These are phyloP conservation scores for Syrmaticus mikado DNA, from an alignment of 2,113 vertebrate species.

Conservation along the genomic window DNA sequence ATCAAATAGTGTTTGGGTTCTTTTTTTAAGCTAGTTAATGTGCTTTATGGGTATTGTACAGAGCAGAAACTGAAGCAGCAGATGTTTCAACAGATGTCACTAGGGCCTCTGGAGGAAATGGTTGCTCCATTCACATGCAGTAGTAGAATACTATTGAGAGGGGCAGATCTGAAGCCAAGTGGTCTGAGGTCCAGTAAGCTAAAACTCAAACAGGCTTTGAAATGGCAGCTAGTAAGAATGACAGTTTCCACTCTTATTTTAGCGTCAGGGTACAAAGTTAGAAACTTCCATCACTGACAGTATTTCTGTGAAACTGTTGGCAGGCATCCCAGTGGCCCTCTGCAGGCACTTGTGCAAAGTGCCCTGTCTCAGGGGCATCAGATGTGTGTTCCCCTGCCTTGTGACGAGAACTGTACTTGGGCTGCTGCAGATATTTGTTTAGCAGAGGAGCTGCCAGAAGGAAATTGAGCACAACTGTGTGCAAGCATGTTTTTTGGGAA, in stretches of 20 bases:
- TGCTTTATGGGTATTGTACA: slow-evolving; percentile 25
- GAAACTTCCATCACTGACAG: background rate
- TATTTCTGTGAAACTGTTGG: background rate
- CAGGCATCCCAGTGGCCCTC: background rate
- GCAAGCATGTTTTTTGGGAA: background rate
- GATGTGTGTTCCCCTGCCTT: background rate
- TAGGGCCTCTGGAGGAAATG: slow-evolving; percentile 49
- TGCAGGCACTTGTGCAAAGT: background rate
- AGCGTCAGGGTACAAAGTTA: background rate
- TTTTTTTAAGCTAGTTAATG: slow-evolving; percentile 28
- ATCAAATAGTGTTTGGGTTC: background rate
- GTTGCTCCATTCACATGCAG: slow-evolving; percentile 1
- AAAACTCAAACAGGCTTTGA: slow-evolving; percentile 7
- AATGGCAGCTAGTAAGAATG: background rate
- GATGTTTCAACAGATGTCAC: slow-evolving; percentile 75
- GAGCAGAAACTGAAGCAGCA: slow-evolving; percentile 63
- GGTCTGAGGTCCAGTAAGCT: slow-evolving; percentile 19
- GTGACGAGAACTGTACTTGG: background rate
- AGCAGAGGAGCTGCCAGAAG: background rate
- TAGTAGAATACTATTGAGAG: slow-evolving; percentile 2
- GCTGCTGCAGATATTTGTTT: background rate
- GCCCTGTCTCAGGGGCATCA: background rate
- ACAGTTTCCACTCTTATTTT: background rate
- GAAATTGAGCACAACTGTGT: background rate
- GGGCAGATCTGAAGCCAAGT: background rate